Base-by-base conservation (phyloP, 2,797 vertebrate species). In the Ctenochaetus hawaiiensis region DNA sequence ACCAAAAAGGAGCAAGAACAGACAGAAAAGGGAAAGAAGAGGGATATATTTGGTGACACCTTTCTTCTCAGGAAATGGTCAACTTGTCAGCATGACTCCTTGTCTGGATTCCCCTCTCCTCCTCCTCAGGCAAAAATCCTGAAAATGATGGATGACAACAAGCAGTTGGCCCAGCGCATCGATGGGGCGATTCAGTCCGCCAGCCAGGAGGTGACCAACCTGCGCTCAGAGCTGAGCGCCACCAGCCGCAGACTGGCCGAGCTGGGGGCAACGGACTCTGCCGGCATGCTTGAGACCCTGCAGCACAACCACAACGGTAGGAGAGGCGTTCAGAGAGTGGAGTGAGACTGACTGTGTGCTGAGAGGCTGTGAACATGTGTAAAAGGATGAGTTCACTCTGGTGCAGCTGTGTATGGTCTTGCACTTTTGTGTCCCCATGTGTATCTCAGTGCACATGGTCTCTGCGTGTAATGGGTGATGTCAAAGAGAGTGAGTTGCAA, bases 71-170 rank as follows among this genome's bases (percentile, higher is more conserved):
- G 90, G 88, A 92, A 84, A 92, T 91, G 90, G 72, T 87, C 78
- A 91, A 90, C 94, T 94, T 96, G 93, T 95, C 94, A 94, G 93
- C 91, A 96, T 96, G 96, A 94, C 89, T 90, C 92, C 94, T 92
- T 95, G 88, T 95, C 85, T 89, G 95, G 94, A 95, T 95, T 92
- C 85, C 82, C 76, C 85, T 92, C 79, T 94, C 89, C 87, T 93
- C 89, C 87, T 91, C 94, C 92, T 90, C 96, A 97, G 97, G 96
- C 96, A 94, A 97, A 96, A 92, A 97, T 97, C 96, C 95, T 96
- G 91, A 95, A 94, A 94, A 97, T 97, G 96, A 99, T 97, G 97
- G 97, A 98, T 87, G 97, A 98, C 95, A 98, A 97, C 94, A 96
- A 97, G 94, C 96, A 96, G 96, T 92, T 97, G 93, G 96, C 96